Base-by-base conservation (phyloP, 2,113 vertebrate species). In the Anarrhichthys ocellatus region DNA sequence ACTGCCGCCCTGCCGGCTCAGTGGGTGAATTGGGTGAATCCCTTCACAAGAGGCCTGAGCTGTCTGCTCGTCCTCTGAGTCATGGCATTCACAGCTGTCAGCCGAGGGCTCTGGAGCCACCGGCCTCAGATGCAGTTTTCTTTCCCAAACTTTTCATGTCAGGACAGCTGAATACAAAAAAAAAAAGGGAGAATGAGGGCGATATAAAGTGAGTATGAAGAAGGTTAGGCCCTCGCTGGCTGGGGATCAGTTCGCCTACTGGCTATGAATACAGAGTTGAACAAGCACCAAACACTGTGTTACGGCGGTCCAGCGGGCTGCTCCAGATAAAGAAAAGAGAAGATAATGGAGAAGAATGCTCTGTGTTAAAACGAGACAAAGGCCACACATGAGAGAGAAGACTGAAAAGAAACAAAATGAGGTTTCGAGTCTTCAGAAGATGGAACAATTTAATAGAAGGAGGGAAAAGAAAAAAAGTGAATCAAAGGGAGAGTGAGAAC, bases 21-120 rank as follows among this genome's bases (percentile, higher is more conserved):
- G n/a, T 29, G 67, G 73, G 22, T 75, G 80, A 85, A 61, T 83
- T 50, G 34, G 73, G 44, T 17, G 44, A 46, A 46, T 9, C 14
- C 70, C 81, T 56, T 54, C 40, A 76, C 29, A 68, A 44, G 77
- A 71, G 46, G 58, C 67, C 54, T 22, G 74, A 68, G 78, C 61
- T 65, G 73, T 10, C 61, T 68, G 73, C 64, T 50, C 58, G 58
- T 82, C 74, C 63, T 82, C 81, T 83, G 76, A 86, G 76, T 85
- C 88, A 85, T 18, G 56, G 77, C 65, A 59, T 73, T 54, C 67
- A 83, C 67, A 78, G 75, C 81, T 73, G 80, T 76, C 83, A 76
- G 76, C 69, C 40, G 6, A 54, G 32, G 63, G 36, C 71, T 68
- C 48, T 62, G 1, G 0, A 82, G 66, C 68, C 40, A 44, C 24